Percentiles rank a stretch among this genome's conserved stretches.
phyloP scores from a whole-genome alignment of 53 echinoderm and acorn worm species.

The Paracentrotus lividus region DNA sequence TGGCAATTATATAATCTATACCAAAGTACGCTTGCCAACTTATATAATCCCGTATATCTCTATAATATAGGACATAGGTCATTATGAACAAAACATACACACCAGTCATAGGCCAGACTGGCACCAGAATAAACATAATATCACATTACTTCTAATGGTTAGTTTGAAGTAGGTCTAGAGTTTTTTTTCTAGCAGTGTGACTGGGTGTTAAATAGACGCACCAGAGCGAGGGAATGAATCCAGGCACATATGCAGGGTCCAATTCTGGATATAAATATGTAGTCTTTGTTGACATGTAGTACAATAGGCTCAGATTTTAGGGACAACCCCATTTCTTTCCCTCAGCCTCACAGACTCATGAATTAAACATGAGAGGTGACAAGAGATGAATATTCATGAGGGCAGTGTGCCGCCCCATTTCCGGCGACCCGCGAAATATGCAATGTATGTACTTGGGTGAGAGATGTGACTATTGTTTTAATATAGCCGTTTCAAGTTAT shows the following conservation, averaged over 20 bases:
- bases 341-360: background rate
- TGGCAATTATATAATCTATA: no score
- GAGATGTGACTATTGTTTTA: background rate
- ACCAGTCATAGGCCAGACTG: no score
- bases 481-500: background rate
- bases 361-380: background rate
- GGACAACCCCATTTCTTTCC: constrained; percentile 16
- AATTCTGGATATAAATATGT: background rate
- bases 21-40: no score
- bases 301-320: background rate
- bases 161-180: no score
- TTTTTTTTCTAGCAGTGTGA: no score
- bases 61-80: no score
- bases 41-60: no score
- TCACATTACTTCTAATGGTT: no score
- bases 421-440: background rate
- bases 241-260: constrained; percentile 13
- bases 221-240: background rate
- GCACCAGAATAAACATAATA: no score
- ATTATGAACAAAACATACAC: no score
- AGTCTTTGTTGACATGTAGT: background rate
- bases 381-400: background rate
- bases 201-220: background rate
- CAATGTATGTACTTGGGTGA: background rate
- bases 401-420: background rate